These are phyloP conservation scores for Onychostruthus taczanowskii DNA, from an alignment of 2,113 vertebrate species.

Conservation along the genomic window DNA sequence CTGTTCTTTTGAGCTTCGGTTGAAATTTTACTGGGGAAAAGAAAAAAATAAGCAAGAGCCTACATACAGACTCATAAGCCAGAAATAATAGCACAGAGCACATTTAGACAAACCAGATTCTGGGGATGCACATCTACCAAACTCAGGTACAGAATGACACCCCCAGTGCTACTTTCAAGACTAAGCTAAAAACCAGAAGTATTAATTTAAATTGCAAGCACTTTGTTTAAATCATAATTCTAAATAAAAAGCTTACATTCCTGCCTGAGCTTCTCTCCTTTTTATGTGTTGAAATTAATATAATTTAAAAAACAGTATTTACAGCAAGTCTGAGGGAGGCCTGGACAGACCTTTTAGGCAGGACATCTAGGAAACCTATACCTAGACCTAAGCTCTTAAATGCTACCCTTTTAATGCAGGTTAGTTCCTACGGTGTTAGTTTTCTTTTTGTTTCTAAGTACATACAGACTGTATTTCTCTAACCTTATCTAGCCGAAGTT, in stretches of 20 bases:
- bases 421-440: neutral
- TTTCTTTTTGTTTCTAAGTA: neutral
- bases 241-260: neutral
- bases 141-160: neutral
- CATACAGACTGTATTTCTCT: neutral
- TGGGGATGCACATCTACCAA: rapidly evolving
- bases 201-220: neutral
- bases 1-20: neutral
- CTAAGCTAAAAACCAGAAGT: neutral
- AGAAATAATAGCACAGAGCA: neutral
- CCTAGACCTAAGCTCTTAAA: neutral
- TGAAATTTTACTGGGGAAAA: neutral
- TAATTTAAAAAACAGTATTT: neutral
- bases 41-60: neutral
- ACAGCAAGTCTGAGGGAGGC: neutral
- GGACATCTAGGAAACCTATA: neutral
- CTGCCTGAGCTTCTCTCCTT: neutral
- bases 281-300: neutral
- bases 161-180: neutral
- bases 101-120: neutral
- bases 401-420: neutral
- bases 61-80: neutral
- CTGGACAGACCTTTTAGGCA: neutral
- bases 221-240: neutral
- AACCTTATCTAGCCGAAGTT: neutral